phyloP scores from a whole-genome alignment of 2,797 vertebrate genomes.

The Dipus sagitta region DNA sequence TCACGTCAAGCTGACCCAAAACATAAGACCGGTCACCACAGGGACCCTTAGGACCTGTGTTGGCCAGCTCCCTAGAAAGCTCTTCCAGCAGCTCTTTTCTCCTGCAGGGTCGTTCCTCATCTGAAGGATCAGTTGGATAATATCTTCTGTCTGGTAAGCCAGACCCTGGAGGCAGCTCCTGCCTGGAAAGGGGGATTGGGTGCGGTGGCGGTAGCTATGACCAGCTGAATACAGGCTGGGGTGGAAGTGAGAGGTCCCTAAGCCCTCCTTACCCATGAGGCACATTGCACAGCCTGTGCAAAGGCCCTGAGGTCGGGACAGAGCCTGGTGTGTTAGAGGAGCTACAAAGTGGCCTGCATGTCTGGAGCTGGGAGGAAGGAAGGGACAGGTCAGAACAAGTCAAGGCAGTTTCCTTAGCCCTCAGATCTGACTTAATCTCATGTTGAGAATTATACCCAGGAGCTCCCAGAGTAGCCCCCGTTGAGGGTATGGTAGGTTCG shows the following conservation, averaged over 20 bases:
- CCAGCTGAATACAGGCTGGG: too few species aligned
- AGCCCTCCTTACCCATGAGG: too few species aligned
- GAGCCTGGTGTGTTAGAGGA: background rate
- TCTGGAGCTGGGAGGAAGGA: too few species aligned
- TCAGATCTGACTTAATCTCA: background rate
- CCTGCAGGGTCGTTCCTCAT: background rate
- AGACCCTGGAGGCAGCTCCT: too few species aligned
- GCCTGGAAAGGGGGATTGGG: too few species aligned
- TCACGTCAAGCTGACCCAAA: too few species aligned
- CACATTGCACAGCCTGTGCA: background rate
- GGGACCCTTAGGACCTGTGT: background rate
- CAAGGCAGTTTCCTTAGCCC: background rate
- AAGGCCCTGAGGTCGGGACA: background rate
- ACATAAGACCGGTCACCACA: too few species aligned
- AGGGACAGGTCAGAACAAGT: background rate
- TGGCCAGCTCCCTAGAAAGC: too few species aligned
- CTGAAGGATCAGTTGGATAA: background rate
- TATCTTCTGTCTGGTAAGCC: background rate
- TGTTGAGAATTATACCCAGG: background rate
- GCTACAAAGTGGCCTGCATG: background rate
- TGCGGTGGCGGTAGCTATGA: too few species aligned
- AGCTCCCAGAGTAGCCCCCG: background rate
- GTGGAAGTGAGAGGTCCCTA: too few species aligned
- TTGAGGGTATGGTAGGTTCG: too few species aligned
- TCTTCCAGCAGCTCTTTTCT: too few species aligned